Evolutionary conservation across 1,140 invertebrate species (phyloP).

Genomic region (Manduca sexta): DNA sequence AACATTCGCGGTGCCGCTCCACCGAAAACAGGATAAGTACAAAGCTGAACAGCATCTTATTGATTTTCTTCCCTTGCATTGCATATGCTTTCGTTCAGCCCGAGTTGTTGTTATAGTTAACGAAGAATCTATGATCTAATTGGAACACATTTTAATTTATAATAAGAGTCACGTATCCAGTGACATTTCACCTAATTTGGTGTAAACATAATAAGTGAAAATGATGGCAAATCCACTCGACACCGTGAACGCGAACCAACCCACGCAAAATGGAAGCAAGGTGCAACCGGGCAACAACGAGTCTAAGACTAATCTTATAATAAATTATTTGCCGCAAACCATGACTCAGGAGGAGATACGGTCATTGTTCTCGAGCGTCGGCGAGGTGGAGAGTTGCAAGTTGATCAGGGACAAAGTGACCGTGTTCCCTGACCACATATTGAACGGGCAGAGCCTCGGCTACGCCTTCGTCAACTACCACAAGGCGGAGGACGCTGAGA

Average conservation of each 20-base stretch:
- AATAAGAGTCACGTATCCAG: constrained; percentile 28
- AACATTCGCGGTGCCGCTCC: constrained; percentile 43
- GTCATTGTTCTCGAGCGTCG: constrained; percentile 88
- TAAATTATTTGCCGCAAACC: constrained; percentile 93
- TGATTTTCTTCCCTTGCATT: constrained; percentile 72
- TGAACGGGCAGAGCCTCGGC: constrained; percentile 87
- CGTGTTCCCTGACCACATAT: constrained; percentile 74
- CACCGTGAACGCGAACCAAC: constrained; percentile 68
- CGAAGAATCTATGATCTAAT: constrained; percentile 48
- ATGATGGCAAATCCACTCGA: constrained; percentile 73
- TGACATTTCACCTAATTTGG: constrained; percentile 47
- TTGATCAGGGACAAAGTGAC: constrained; percentile 92
- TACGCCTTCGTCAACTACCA: constrained; percentile 94
- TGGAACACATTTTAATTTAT: constrained; percentile 32
- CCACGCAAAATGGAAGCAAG: constrained; percentile 76
- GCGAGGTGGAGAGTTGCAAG: constrained; percentile 93
- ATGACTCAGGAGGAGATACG: constrained; percentile 94
- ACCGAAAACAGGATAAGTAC: constrained; percentile 63
- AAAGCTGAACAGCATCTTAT: constrained; percentile 70
- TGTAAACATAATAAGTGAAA: constrained; percentile 47
- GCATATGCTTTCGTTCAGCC: constrained; percentile 70
- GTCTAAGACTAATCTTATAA: constrained; percentile 87
- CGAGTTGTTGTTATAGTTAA: constrained; percentile 55
- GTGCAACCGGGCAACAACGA: constrained; percentile 75
- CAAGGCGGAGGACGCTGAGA: constrained; percentile 86